Evolutionary conservation across 2,797 vertebrate genomes (phyloP), one percentile per base, ranked within the genome.

Genomic region (Sebastes itinus): DNA sequence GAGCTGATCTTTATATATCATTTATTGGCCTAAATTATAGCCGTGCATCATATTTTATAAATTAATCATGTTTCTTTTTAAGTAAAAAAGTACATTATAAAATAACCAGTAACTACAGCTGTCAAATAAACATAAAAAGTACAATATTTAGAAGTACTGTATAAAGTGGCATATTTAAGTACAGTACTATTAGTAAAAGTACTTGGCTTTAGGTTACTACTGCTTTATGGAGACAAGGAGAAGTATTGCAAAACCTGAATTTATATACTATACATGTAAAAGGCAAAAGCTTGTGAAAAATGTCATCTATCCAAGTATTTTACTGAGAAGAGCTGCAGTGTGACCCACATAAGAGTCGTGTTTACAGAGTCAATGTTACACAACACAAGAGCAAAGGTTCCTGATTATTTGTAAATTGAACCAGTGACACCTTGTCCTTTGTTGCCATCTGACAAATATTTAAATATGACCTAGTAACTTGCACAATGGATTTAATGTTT

Each of bases 361-460:
- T 92, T 89, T 87, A 78, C 84, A 62, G 35, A 87, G 85, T 91
- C 86, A 92, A 78, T 56, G 92, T 95, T 93, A 74, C 90, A 18
- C 80, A 94, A 94, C 63, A 25, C 65, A 62, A 75, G 74, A 84
- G 78, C 71, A 72, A 81, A 93, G 84, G 92, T 88, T 89, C 81
- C 75, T 79, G 49, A 28, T 75, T 58, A 82, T 87, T 70, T 80
- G 18, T 58, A 78, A 73, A 84, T 72, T 49, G 13, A 72, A 64
- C 27, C 27, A 76, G 30, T 46, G 71, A 68, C 58, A 61, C 33
- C 60, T 61, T n/a, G 1, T 68, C 54, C 27, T 82, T 87, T 80
- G 49, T 73, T 80, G 25, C 27, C 4, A 73, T 77, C 5, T 65
- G 58, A 49, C 60, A 81, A 72, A 84, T 54, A 58, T 23, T 84